Percentiles rank a stretch among this genome's conserved stretches.
Conservation (phyloP, 1,140 invertebrate species). For the Yoshiicerus persimilis region DNA sequence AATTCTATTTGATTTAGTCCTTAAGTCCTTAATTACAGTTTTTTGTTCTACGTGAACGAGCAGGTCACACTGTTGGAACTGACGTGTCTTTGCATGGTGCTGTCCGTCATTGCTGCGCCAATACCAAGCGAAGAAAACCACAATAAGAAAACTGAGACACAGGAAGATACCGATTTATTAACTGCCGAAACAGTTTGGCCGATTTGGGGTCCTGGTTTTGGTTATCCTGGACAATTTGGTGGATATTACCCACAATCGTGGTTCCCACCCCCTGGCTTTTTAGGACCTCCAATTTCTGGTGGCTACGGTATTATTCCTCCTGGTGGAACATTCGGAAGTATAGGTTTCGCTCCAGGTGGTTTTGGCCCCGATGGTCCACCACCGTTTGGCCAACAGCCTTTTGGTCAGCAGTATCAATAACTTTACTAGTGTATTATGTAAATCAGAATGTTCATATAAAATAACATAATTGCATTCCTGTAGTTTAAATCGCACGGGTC, state of each 20-base stretch:
- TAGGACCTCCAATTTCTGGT: background rate
- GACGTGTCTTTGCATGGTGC: background rate
- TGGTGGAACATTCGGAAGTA: background rate
- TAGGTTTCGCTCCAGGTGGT: background rate
- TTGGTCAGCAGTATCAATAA: too few relatives aligned
- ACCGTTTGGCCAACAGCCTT: background rate
- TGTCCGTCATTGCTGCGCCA: background rate
- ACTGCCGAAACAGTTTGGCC: background rate
- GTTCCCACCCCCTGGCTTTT: background rate
- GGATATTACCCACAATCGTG: background rate
- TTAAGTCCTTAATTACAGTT: background rate
- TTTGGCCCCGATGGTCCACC: background rate
- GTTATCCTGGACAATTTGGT: background rate
- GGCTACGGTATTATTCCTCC: background rate
- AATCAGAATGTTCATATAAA: too few relatives aligned
- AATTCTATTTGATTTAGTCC: background rate
- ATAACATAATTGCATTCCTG: too few relatives aligned
- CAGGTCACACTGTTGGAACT: background rate
- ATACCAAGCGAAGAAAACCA: background rate
- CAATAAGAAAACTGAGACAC: background rate
- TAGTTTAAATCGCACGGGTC: too few relatives aligned
- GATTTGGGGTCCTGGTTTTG: background rate
- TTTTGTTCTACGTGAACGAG: background rate
- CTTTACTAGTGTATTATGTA: too few relatives aligned
- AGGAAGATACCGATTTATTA: background rate